A percentile compares a stretch with the other conserved stretches of the same genome.
phyloP scores from a whole-genome alignment of 2,113 vertebrate species.

The Cacatua alba region DNA sequence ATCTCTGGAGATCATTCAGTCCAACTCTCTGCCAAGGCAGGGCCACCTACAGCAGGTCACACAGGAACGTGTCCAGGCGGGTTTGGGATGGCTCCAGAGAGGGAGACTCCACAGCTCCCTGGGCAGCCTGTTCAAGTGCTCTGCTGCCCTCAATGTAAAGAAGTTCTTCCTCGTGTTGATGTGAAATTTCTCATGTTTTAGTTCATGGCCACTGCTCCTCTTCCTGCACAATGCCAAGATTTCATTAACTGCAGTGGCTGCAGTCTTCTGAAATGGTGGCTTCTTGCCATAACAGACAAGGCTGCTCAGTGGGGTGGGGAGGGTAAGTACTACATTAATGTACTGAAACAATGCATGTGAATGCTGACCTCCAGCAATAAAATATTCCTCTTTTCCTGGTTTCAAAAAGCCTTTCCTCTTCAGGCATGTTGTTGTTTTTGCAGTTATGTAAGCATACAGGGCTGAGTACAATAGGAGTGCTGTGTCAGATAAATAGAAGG shows the following conservation, averaged over 20 bases:
- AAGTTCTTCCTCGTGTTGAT: not conserved
- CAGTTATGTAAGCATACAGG: not conserved
- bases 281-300: not conserved
- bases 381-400: not conserved
- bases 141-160: not conserved
- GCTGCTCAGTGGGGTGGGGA: not conserved
- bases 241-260: fast-evolving
- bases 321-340: not conserved
- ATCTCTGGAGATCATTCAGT: not conserved
- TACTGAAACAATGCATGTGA: not conserved
- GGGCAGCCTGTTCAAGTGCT: not conserved
- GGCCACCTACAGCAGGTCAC: not conserved
- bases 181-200: not conserved
- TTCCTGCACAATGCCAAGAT: not conserved
- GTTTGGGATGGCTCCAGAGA: not conserved
- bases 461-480: not conserved
- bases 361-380: not conserved
- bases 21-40: not conserved
- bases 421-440: not conserved
- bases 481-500: not conserved
- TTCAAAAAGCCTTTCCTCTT: not conserved
- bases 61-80: not conserved
- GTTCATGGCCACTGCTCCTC: not conserved
- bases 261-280: not conserved
- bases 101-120: not conserved